phyloP scores from a whole-genome alignment of 2,797 vertebrate species.

The Ficedula albicollis region DNA sequence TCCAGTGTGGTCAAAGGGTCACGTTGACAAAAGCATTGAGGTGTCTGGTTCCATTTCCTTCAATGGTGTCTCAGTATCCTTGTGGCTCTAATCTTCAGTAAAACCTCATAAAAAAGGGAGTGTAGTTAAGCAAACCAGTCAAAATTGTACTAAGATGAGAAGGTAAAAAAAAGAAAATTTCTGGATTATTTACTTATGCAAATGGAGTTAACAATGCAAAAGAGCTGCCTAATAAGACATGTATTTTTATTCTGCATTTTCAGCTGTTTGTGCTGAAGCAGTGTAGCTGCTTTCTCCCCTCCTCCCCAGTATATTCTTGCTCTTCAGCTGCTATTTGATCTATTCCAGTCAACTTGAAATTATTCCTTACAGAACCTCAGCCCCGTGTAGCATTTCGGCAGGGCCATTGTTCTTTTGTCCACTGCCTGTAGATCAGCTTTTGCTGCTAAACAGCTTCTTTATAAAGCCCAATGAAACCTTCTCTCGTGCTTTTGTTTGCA shows the following conservation, averaged over 20 bases:
- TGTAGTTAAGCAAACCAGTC: background rate
- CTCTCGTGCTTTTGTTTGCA: background rate
- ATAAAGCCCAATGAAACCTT: background rate
- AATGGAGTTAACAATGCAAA: background rate
- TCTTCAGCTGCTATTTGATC: slow-evolving; percentile 54
- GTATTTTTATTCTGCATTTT: background rate
- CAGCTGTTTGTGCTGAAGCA: background rate
- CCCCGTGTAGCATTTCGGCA: slow-evolving; percentile 30
- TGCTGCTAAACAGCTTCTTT: slow-evolving; percentile 35
- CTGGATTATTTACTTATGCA: background rate
- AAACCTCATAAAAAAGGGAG: background rate
- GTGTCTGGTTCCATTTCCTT: slow-evolving; percentile 6
- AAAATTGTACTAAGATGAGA: background rate
- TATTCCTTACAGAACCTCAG: slow-evolving; percentile 17
- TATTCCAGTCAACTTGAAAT: slow-evolving; percentile 20
- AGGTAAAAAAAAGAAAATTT: background rate
- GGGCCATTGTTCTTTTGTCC: slow-evolving; percentile 47
- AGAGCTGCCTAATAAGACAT: background rate
- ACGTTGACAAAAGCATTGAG: background rate
- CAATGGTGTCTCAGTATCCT: background rate
- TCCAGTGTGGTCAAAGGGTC: background rate
- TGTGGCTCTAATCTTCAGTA: background rate
- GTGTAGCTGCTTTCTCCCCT: background rate
- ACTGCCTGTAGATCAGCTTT: slow-evolving; percentile 22
- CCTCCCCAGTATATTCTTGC: background rate